Evolutionary conservation across 2,797 vertebrate genomes (phyloP), one percentile per base, ranked within the genome.

Genomic region (Semotilus atromaculatus): DNA sequence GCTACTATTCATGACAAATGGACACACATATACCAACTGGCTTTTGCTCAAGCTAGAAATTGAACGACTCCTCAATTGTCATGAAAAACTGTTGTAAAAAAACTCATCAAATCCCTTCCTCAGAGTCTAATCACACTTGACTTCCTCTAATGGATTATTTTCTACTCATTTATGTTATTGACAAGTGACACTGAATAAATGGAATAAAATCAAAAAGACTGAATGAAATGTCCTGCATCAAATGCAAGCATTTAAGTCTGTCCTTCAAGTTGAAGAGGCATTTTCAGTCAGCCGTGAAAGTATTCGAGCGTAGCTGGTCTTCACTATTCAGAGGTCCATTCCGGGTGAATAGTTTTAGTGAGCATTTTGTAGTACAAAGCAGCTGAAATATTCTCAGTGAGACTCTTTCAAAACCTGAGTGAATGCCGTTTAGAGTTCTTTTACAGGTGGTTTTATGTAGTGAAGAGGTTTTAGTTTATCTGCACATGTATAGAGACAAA

Each of bases 321-420:
- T 75, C 13, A 43, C 23, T 75, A 64, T 75, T 85, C 58, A 87
- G 80, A 53, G 75, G 55, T 74, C 66, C n/a, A 67, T 77, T 85
- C 55, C 18, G 10, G 36, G 36, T 83, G n/a, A 58, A 71, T 78
- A 71, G 45, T 82, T 84, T 78, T 58, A 81, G 48, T 5, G 31
- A 40, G 58, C 36, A 45, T 66, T 66, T 66, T 81, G 81, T 53
- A 26, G 48, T 70, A 45, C 40, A 78, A 51, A 81, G 29, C n/a
- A 58, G 70, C 43, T 62, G 66, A 75, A 84, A 87, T 77, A 66
- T 73, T 76, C 72, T 78, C 34, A 79, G 34, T 40, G n/a, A 83
- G 62, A n/a, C 8, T 62, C 36, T 70, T 79, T 68, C 19, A 70
- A 79, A 43, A 60, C 40, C 67, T 70, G 45, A 26, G 62, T 73